Evolutionary conservation across 1,140 invertebrate genomes (phyloP).

Genomic region (Eupristina koningsbergeri): DNA sequence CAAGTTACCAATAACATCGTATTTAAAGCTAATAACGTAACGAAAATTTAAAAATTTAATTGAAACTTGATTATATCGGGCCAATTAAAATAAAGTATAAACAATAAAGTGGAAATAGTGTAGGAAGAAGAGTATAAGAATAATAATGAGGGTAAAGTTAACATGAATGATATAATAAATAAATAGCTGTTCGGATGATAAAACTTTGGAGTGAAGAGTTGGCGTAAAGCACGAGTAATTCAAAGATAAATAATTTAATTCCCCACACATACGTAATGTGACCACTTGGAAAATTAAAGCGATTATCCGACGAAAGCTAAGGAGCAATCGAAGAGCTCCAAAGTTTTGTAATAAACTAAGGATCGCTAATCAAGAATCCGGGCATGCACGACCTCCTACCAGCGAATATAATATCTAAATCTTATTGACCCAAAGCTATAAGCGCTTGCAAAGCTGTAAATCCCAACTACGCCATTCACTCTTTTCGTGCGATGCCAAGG

Average conservation of each 20-base stretch:
- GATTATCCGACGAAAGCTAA: conserved; percentile 13
- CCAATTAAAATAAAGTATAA: not conserved
- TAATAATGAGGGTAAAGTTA: not conserved
- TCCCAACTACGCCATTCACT: not conserved
- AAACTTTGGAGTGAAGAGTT: not conserved
- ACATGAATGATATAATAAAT: no score
- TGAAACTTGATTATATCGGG: conserved; percentile 26
- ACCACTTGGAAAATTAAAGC: conserved; percentile 5
- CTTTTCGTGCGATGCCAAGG: not conserved
- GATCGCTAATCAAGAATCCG: not conserved
- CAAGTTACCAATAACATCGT: not conserved
- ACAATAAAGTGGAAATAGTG: not conserved
- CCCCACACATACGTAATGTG: not conserved
- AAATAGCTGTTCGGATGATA: not conserved
- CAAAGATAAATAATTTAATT: conserved; percentile 28
- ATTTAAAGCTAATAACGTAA: not conserved
- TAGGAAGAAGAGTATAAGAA: not conserved
- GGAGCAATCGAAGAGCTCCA: conserved; percentile 15
- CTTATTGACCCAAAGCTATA: not conserved
- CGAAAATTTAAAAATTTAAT: conserved; percentile 37
- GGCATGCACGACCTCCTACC: not conserved
- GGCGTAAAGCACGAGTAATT: not conserved
- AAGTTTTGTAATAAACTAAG: not conserved
- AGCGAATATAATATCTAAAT: not conserved
- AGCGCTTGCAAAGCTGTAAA: not conserved